Evolutionary conservation across 2,888 invertebrate genomes (phyloP).

Genomic region (Patella ulyssiponensis): DNA sequence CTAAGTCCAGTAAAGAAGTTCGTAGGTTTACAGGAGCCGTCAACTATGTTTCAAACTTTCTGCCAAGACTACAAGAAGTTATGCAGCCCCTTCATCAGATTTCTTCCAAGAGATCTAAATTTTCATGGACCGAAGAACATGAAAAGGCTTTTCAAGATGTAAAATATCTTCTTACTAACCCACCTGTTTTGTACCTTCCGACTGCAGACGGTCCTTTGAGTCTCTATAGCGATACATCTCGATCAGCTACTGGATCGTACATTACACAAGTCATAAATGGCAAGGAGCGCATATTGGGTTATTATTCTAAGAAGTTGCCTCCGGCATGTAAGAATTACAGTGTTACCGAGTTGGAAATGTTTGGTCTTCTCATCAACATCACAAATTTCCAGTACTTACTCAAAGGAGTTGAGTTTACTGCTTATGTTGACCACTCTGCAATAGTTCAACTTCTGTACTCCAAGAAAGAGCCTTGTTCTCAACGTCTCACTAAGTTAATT

Average conservation of each 20-base stretch:
- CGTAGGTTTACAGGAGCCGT: not conserved
- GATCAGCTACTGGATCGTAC: not conserved
- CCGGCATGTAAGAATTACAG: not conserved
- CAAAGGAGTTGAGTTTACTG: not conserved
- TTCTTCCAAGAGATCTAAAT: not conserved
- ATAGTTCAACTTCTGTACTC: not conserved
- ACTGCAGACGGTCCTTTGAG: not conserved
- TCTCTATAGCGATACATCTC: not conserved
- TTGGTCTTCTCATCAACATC: not conserved
- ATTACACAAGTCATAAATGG: not conserved
- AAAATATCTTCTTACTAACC: not conserved
- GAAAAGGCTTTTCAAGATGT: not conserved
- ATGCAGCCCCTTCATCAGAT: not conserved
- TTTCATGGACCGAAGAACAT: not conserved
- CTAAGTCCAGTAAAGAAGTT: not conserved
- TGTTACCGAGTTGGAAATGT: not conserved
- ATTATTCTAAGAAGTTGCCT: not conserved
- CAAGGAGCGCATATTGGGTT: not conserved
- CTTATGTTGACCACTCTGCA: conserved; percentile 2
- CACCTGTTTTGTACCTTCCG: not conserved
- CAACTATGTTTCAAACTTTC: not conserved
- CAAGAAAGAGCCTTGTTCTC: not conserved
- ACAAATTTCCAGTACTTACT: too few species aligned
- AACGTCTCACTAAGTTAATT: not conserved
- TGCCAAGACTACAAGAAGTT: not conserved